These are phyloP conservation scores for Polyommatus iphigenia DNA, from an alignment of 2,888 invertebrate species.

Conservation along the genomic window DNA sequence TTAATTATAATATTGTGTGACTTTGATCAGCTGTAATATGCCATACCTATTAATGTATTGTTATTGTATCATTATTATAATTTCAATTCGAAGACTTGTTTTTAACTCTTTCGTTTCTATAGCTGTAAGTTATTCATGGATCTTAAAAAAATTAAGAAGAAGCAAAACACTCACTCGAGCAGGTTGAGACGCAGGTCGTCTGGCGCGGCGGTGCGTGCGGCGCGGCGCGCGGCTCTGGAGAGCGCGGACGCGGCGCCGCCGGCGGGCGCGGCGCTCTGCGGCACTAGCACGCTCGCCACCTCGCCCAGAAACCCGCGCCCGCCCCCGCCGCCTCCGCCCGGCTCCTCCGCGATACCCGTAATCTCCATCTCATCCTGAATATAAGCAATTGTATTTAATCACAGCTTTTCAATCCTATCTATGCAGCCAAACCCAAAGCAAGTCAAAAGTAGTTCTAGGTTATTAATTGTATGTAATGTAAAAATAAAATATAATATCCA, in stretches of 20 bases:
- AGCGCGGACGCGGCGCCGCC: slow-evolving; percentile 67
- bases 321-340: slow-evolving; percentile 76
- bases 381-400: not conserved
- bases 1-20: no score
- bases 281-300: slow-evolving; percentile 54
- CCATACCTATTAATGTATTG: no score
- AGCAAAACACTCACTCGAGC: slow-evolving; percentile 78
- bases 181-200: slow-evolving; percentile 80
- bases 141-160: not conserved
- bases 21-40: no score
- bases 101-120: no score
- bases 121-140: no score
- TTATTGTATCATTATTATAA: no score
- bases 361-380: slow-evolving; percentile 96
- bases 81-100: no score
- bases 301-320: slow-evolving; percentile 48
- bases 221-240: slow-evolving; percentile 83
- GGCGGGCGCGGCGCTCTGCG: slow-evolving; percentile 75
- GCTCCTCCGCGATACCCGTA: slow-evolving; percentile 89
- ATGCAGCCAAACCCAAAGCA: no score
- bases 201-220: slow-evolving; percentile 51
- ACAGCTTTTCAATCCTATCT: no score
- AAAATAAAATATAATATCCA: no score
- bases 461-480: no score
- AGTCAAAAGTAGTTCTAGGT: no score